Conservation (phyloP, 1,140 invertebrate species). For the Sipha flava region DNA sequence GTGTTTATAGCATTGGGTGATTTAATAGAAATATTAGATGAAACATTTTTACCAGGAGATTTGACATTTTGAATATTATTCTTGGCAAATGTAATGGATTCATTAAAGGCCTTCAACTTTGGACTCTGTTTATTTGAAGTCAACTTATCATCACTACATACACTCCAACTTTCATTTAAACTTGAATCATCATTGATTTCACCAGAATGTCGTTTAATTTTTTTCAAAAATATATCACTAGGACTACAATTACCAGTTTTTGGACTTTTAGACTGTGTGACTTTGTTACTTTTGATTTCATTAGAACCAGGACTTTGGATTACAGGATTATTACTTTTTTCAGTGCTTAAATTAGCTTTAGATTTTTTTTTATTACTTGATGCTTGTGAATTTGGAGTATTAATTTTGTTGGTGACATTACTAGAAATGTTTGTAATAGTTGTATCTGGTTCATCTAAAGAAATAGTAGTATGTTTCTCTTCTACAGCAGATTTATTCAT, state of each 20-base stretch:
- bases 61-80: not conserved
- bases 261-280: not conserved
- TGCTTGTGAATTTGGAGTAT: too few species aligned
- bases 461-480: too few species aligned
- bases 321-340: too few species aligned
- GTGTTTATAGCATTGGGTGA: not conserved
- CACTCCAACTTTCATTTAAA: slow-evolving; percentile 15
- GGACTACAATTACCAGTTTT: not conserved
- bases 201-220: not conserved
- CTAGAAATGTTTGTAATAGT: not conserved
- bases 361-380: too few species aligned
- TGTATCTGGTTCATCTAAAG: not conserved
- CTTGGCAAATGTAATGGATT: not conserved
- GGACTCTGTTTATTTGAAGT: not conserved
- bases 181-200: not conserved
- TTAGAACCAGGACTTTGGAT: not conserved
- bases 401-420: not conserved
- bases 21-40: not conserved
- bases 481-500: not conserved
- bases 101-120: not conserved
- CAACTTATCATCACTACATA: not conserved
- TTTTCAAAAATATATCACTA: not conserved
- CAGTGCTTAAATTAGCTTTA: too few species aligned
- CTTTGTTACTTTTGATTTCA: not conserved
- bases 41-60: not conserved